Evolutionary conservation across 35 echinoderm and acorn worm genomes (phyloP).

Genomic region (Ophioderma brevispina): DNA sequence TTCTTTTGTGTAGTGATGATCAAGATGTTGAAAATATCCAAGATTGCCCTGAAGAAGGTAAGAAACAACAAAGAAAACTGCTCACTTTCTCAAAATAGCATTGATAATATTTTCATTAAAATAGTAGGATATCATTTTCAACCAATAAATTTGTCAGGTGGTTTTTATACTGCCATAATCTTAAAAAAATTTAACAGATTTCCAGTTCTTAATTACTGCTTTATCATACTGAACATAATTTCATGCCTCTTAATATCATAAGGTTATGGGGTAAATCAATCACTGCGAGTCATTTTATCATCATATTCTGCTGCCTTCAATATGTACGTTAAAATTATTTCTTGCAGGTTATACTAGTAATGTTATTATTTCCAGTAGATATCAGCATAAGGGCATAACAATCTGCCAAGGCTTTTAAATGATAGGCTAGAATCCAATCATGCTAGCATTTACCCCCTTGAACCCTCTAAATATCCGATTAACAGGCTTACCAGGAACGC

Average conservation of each 20-base stretch:
- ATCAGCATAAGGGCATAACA: no score
- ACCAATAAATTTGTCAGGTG: no score
- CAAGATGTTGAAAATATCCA: slow-evolving; percentile 71
- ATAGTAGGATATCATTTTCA: no score
- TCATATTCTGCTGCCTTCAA: neutral
- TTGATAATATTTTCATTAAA: no score
- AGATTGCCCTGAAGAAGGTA: slow-evolving; percentile 64
- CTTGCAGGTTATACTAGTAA: no score
- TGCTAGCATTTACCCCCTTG: no score
- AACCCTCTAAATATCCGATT: neutral
- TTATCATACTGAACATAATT: neutral
- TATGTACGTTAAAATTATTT: neutral
- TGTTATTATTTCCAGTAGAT: no score
- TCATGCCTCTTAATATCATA: neutral
- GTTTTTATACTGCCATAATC: no score
- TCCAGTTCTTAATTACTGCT: neutral
- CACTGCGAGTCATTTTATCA: neutral
- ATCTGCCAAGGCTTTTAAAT: no score
- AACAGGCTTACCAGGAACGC: neutral
- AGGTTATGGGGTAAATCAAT: neutral
- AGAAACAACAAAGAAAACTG: neutral
- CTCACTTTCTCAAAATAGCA: neutral
- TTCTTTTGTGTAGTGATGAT: slow-evolving; percentile 59
- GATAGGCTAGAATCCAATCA: no score
- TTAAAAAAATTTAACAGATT: neutral